These are phyloP conservation scores for Nannoperca obscura DNA, from an alignment of 2,797 vertebrate species.

Conservation along the genomic window DNA sequence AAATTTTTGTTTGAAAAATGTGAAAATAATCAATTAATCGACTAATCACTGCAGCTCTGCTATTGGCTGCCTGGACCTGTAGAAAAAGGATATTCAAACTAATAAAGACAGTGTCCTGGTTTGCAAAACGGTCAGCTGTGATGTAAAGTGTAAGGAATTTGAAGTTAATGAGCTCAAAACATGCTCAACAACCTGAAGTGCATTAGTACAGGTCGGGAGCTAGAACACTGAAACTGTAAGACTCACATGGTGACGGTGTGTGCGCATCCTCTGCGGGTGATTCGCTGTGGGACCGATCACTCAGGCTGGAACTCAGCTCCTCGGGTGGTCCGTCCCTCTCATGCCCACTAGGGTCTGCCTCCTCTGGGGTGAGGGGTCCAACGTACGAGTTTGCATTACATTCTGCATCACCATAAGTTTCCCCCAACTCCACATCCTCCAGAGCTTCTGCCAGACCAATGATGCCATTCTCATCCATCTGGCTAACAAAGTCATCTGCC, in stretches of 20 bases:
- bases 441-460: constrained; percentile 78
- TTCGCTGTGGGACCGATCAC: neutral
- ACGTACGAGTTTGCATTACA: neutral
- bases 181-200: neutral
- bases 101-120: neutral
- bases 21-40: too few relatives aligned
- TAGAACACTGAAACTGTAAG: neutral
- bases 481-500: constrained; percentile 69
- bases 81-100: neutral
- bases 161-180: neutral
- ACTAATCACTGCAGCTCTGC: neutral
- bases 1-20: too few relatives aligned
- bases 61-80: neutral
- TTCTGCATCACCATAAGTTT: constrained; percentile 3
- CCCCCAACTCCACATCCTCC: constrained; percentile 42
- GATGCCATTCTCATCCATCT: constrained; percentile 86
- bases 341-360: constrained; percentile 8
- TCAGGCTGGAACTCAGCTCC: constrained; percentile 34
- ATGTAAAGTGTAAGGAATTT: neutral
- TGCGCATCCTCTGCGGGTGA: constrained; percentile 46
- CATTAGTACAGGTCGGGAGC: neutral
- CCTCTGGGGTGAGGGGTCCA: constrained; percentile 23
- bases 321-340: constrained; percentile 34
- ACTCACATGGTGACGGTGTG: constrained; percentile 62
- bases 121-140: neutral